Base-by-base conservation (phyloP, 2,797 vertebrate genomes). In the Enteromius afrohamiltoni region DNA sequence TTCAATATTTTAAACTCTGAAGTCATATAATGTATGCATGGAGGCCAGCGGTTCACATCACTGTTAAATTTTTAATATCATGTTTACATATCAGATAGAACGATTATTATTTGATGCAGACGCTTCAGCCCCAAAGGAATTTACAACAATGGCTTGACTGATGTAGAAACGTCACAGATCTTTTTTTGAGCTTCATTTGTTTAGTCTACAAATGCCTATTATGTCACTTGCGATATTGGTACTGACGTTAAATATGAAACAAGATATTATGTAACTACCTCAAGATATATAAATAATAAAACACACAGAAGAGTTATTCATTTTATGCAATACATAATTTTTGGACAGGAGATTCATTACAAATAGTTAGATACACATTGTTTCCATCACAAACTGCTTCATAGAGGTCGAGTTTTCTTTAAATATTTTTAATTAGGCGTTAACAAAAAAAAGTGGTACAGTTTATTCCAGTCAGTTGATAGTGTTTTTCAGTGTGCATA, bases 381-480 rank as follows among this genome's bases (percentile, higher is more conserved):
- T 3, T 3, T 62, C 19, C 13, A 29, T 77, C 23, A 31, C n/a
- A 83, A 83, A 58, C 16, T 47, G 40, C 23, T 69, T 60, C 21
- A 60, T 3, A 26, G 37, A 34, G 23, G 37, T 26, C 21, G 64
- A 45, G 26, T 26, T 76, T 82, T 69, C 67, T 23, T 84, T 86
- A 84, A 84, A 84, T 86, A 77, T 37, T 85, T 85, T 84, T 78
- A 84, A 86, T 69, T 53, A 83, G 26, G 55, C 55, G 71, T 83
- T 58, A 64, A 80, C 42, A 83, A 75, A 69, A 85, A n/a, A 67
- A 77, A 29, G 40, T 60, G 65, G 51, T 83, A 77, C 34, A 77
- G 65, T 70, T 78, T 45, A 53, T 71, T 69, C 60, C 49, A 79
- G 75, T 79, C 62, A 75, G 29, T 53, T 51, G 64, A 80, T 80